A percentile compares a stretch with the other conserved stretches of the same genome.
These are phyloP conservation scores for Teleogryllus occipitalis DNA, from an alignment of 1,140 invertebrate species.

Conservation along the genomic window DNA sequence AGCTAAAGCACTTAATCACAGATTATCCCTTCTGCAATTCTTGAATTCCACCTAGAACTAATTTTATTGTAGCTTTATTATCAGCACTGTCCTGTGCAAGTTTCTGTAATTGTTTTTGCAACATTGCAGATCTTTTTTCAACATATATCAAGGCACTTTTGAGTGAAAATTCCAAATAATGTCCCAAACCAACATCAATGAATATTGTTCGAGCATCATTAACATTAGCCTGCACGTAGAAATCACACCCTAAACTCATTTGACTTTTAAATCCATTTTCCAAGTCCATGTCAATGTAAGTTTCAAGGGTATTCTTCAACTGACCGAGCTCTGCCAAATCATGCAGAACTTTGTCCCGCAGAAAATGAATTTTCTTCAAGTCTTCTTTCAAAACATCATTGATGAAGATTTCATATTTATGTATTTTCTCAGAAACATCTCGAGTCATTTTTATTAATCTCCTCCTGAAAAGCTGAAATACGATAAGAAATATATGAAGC, in stretches of 20 bases:
- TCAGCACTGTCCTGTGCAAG: slow-evolving; percentile 55
- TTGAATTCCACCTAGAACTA: slow-evolving; percentile 56
- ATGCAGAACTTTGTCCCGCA: slow-evolving; percentile 51
- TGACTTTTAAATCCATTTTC: slow-evolving; percentile 63
- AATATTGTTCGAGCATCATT: slow-evolving; percentile 57
- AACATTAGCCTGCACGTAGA: slow-evolving; percentile 63
- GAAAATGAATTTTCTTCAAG: slow-evolving; percentile 46
- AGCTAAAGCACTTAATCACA: too few species aligned
- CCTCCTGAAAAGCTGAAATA: too few species aligned
- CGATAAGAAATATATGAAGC: too few species aligned
- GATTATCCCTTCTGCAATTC: slow-evolving; percentile 39
- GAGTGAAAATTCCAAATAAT: slow-evolving; percentile 63
- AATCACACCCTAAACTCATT: slow-evolving; percentile 67
- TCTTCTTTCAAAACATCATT: slow-evolving; percentile 60
- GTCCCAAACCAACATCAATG: slow-evolving; percentile 65
- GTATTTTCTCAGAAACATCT: slow-evolving; percentile 34
- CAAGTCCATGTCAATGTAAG: slow-evolving; percentile 42
- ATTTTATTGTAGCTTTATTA: slow-evolving; percentile 71
- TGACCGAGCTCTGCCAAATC: slow-evolving; percentile 67
- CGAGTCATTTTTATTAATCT: slow-evolving; percentile 4
- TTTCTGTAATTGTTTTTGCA: slow-evolving; percentile 52
- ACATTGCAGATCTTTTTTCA: slow-evolving; percentile 54
- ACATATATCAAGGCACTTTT: slow-evolving; percentile 63
- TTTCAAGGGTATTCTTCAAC: slow-evolving; percentile 52
- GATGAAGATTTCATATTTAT: slow-evolving; percentile 48